A percentile compares a stretch with the other conserved stretches of the same genome.
Conservation (phyloP, 2,797 vertebrate species). For the Luscinia megarhynchos region DNA sequence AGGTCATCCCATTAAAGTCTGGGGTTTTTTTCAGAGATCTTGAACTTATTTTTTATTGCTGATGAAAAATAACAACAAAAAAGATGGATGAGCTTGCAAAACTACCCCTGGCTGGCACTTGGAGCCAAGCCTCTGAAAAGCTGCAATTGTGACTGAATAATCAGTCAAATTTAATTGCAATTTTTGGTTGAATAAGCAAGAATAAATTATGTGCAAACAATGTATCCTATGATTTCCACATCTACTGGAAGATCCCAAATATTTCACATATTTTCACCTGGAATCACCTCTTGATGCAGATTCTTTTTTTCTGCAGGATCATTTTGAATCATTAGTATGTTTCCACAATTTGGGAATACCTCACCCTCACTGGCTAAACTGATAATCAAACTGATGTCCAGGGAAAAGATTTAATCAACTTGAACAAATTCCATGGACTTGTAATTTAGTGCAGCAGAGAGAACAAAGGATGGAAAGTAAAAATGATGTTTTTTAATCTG, state of each 20-base stretch:
- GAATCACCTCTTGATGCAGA: neutral
- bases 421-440: neutral
- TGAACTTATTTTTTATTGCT: neutral
- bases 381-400: neutral
- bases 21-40: neutral
- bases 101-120: slow-evolving; percentile 3
- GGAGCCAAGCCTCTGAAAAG: slow-evolving; percentile 15
- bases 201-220: slow-evolving; percentile 19
- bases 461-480: neutral
- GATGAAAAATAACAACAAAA: neutral
- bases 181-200: slow-evolving; percentile 44
- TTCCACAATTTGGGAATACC: neutral
- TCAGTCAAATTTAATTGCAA: slow-evolving; percentile 48
- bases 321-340: neutral
- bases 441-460: neutral
- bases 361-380: neutral
- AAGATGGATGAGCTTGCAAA: slow-evolving; percentile 12
- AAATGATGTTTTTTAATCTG: neutral
- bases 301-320: neutral
- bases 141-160: slow-evolving; percentile 29
- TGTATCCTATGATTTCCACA: neutral
- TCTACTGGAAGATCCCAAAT: neutral
- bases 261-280: neutral
- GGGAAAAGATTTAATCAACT: neutral
- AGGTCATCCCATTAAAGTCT: neutral